phyloP scores from a whole-genome alignment of 2,113 vertebrate genomes.

The Brienomyrus brachyistius region DNA sequence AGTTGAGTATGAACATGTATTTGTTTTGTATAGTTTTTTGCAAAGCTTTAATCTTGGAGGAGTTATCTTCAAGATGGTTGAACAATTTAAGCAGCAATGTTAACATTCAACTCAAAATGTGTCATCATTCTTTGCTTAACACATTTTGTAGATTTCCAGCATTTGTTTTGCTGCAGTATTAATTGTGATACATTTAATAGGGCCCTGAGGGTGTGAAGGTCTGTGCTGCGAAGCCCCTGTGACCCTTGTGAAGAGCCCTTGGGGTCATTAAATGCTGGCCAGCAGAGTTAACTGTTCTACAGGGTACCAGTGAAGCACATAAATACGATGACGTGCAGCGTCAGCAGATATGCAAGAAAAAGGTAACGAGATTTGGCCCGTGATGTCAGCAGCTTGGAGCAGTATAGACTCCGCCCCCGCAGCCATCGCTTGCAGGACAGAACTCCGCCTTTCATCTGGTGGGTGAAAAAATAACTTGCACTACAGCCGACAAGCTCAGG shows the following conservation, averaged over 20 bases:
- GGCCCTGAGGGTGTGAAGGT: neutral
- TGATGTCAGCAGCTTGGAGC: conserved; percentile 72
- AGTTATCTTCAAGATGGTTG: neutral
- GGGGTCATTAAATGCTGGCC: no score
- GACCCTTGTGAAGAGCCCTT: neutral
- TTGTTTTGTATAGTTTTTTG: neutral
- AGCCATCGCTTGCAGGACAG: conserved; percentile 69
- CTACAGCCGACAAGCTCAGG: neutral
- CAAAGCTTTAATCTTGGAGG: neutral
- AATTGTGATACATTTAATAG: neutral
- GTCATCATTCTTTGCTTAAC: neutral
- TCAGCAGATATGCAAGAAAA: conserved; percentile 72
- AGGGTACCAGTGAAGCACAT: conserved; percentile 72
- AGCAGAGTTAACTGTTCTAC: conserved; percentile 42
- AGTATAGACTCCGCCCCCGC: conserved; percentile 74
- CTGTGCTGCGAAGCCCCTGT: neutral
- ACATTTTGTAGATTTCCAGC: neutral
- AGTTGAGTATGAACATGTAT: neutral
- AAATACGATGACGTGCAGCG: conserved; percentile 66
- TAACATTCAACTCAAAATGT: neutral
- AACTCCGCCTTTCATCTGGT: conserved; percentile 70
- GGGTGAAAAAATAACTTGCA: neutral
- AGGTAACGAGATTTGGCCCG: conserved; percentile 72
- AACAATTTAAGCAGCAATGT: conserved; percentile 10
- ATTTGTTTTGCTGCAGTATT: neutral